Evolutionary conservation across 2,797 vertebrate genomes (phyloP).

Genomic region (Aselliscus stoliczkanus): DNA sequence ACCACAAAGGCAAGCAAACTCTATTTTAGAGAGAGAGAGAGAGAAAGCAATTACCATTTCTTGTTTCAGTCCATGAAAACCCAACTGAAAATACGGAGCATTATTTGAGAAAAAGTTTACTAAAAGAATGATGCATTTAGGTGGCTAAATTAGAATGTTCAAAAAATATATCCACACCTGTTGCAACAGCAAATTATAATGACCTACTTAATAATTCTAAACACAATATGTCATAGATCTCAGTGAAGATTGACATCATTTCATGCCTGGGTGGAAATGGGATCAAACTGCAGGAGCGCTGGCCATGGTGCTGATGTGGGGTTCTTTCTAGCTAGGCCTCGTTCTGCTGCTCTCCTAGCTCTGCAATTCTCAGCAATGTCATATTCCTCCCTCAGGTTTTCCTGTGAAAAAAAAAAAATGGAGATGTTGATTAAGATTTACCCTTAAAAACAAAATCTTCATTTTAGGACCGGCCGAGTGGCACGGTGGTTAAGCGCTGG

Average conservation of each 20-base stretch:
- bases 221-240: too few species aligned
- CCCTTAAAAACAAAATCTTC: background rate
- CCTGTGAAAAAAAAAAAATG: background rate
- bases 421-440: background rate
- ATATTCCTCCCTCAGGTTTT: too few species aligned
- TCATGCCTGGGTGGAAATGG: too few species aligned
- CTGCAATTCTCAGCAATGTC: accelerated
- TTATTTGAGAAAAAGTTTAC: background rate
- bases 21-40: background rate
- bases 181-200: too few species aligned
- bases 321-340: background rate
- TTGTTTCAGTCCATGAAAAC: background rate
- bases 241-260: background rate
- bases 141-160: background rate
- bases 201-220: too few species aligned
- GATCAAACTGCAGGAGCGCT: accelerated
- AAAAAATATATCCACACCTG: too few species aligned
- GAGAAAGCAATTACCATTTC: background rate
- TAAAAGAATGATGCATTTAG: background rate
- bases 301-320: background rate
- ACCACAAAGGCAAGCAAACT: background rate
- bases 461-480: too few species aligned
- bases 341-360: accelerated
- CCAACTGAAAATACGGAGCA: background rate
- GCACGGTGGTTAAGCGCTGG: too few species aligned